Evolutionary conservation across 2,113 vertebrate species (phyloP), one percentile per base, ranked within the genome.

Genomic region (Motacilla tschutschensis): DNA sequence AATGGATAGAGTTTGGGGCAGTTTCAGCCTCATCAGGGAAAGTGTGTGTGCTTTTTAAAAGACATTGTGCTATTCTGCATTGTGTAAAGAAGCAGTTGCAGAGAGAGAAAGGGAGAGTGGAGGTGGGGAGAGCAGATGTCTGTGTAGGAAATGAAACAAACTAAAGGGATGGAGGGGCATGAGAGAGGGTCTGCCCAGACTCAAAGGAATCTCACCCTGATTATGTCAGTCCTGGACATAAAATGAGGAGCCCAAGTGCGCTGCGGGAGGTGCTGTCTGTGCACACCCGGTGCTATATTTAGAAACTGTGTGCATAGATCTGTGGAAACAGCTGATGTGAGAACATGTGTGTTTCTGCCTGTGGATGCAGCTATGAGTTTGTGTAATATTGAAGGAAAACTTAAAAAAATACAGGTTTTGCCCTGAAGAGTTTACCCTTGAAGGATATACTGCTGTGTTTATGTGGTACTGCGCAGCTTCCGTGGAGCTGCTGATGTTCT

Each of bases 1-100:
- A 88, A 94, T 36, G 62, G 70, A 75, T 57, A n/a, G 71, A 92
- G 46, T 83, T 85, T 74, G 65, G 65, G 77, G 65, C 44, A 91
- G 48, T 78, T 87, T 83, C 83, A 78, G 65, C 46, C 43, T 72
- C 35, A 62, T 70, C n/a, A 75, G n/a, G 51, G 71, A 72, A 84
- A 91, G 86, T 47, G 31, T 33, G 40, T 40, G 10, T 79, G 77
- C 22, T 79, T 91, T 92, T 88, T 54, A 83, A 67, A 90, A 83
- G 50, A 89, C 43, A 22, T 83, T 85, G 21, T 86, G 63, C 48
- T 83, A 24, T 64, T 33, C 62, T 67, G 90, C 81, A 79, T 90
- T 84, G 41, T 79, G 46, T 14, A 33, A 48, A 43, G 75, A 57
- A 90, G 54, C 79, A 74, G 35, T 12, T 41, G n/a, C 33, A 31